Percentiles rank a stretch among this genome's conserved stretches.
These are phyloP conservation scores for Merluccius polli DNA, from an alignment of 2,797 vertebrate species.

Conservation along the genomic window DNA sequence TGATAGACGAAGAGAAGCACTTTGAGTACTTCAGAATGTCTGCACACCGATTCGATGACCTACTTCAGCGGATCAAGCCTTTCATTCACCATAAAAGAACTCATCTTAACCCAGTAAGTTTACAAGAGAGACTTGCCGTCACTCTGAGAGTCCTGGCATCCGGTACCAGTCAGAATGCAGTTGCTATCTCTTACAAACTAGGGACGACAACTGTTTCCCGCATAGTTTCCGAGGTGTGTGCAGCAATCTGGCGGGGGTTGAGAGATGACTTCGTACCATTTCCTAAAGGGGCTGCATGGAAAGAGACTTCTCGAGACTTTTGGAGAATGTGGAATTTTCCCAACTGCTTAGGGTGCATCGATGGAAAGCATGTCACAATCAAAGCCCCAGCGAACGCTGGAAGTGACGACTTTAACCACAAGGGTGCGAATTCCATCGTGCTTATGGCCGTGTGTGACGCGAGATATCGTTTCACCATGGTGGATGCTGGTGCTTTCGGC, in stretches of 20 bases:
- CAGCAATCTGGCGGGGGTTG: no score
- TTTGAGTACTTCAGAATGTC: conserved; percentile 16
- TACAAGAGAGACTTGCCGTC: no score
- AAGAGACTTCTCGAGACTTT: not conserved
- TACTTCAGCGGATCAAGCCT: conserved; percentile 1
- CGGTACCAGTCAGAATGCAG: no score
- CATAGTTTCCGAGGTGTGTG: no score
- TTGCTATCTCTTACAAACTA: no score
- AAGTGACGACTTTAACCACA: not conserved
- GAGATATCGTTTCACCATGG: not conserved
- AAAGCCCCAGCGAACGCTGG: not conserved
- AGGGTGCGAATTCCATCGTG: not conserved
- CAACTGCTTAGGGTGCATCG: not conserved
- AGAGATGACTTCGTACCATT: not conserved
- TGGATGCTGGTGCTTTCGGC: not conserved
- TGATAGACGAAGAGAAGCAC: not conserved
- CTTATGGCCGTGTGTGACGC: not conserved
- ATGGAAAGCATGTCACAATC: not conserved
- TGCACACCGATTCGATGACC: conserved; percentile 3
- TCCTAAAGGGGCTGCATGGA: not conserved
- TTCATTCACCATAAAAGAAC: no score
- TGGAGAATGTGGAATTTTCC: not conserved
- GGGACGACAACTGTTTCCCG: no score
- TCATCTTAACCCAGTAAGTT: no score
- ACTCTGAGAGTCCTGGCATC: no score